phyloP scores from a whole-genome alignment of 2,888 invertebrate genomes.

The Synanthedon formicaeformis region DNA sequence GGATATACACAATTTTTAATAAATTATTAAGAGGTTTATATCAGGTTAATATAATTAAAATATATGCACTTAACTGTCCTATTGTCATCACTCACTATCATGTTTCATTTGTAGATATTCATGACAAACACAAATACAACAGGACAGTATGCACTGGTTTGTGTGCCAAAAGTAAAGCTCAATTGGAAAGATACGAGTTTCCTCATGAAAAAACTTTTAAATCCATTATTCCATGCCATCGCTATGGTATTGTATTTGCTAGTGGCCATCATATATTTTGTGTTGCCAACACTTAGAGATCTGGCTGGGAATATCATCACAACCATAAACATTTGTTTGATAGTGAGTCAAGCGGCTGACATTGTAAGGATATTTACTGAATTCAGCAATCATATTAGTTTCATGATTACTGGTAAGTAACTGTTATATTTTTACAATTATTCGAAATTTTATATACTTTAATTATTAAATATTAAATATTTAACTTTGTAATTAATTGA shows the following conservation, averaged over 20 bases:
- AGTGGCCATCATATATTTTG: conserved; percentile 84
- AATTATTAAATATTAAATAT: background rate
- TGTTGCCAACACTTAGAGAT: conserved; percentile 84
- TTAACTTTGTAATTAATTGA: background rate
- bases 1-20: too few relatives aligned
- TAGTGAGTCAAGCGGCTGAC: conserved; percentile 82
- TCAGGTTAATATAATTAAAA: too few relatives aligned
- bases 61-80: too few relatives aligned
- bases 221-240: conserved; percentile 81
- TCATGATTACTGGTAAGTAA: conserved; percentile 79
- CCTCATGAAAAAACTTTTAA: conserved; percentile 79
- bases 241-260: conserved; percentile 77
- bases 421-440: background rate
- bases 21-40: too few relatives aligned
- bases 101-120: conserved; percentile 49
- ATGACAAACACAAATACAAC: conserved; percentile 62
- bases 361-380: conserved; percentile 84
- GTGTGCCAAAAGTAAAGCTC: conserved; percentile 77
- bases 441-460: background rate
- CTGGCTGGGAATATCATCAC: conserved; percentile 87
- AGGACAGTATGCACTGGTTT: conserved; percentile 79
- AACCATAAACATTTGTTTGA: conserved; percentile 82
- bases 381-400: conserved; percentile 83
- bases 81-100: background rate
- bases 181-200: conserved; percentile 81